A percentile compares a stretch with the other conserved stretches of the same genome.
Evolutionary conservation across 1,140 invertebrate species (phyloP).

Genomic region (Dendroctonus ponderosae): DNA sequence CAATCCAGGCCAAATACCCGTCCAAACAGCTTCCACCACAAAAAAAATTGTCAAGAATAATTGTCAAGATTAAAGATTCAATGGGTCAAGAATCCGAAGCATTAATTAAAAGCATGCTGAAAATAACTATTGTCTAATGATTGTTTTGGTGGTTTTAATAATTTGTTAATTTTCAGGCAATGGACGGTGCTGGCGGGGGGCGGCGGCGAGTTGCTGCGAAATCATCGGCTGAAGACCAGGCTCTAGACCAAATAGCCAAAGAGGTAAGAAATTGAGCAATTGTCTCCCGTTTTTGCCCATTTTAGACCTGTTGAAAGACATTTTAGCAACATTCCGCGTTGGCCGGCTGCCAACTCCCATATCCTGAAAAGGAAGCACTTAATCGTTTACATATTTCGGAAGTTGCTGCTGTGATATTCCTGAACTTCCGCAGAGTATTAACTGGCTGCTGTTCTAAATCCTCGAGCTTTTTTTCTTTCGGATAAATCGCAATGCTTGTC

Average conservation of each 20-base stretch:
- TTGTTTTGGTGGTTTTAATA: too few relatives aligned
- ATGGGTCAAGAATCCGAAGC: too few relatives aligned
- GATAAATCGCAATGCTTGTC: constrained; percentile 1
- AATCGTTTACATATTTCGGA: constrained; percentile 15
- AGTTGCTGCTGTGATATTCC: constrained; percentile 5
- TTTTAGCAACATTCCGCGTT: not conserved
- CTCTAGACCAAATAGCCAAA: constrained; percentile 84
- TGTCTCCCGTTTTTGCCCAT: too few relatives aligned
- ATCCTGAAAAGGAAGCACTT: constrained; percentile 4
- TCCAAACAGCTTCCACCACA: too few relatives aligned
- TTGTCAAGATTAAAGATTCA: too few relatives aligned
- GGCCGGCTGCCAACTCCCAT: not conserved
- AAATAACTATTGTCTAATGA: too few relatives aligned
- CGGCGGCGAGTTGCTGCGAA: constrained; percentile 69
- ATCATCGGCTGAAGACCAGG: constrained; percentile 82
- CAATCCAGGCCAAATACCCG: too few relatives aligned
- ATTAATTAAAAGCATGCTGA: too few relatives aligned
- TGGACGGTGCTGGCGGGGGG: constrained; percentile 68
- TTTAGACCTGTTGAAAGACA: too few relatives aligned
- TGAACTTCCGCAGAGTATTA: constrained; percentile 22
- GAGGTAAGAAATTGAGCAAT: constrained; percentile 62
- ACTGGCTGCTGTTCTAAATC: constrained; percentile 2
- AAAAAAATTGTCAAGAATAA: too few relatives aligned
- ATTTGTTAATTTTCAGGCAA: constrained; percentile 39
- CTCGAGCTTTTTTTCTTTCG: not conserved